Evolutionary conservation across 2,113 vertebrate genomes (phyloP).

Genomic region (Psammodynastes pulverulentus): DNA sequence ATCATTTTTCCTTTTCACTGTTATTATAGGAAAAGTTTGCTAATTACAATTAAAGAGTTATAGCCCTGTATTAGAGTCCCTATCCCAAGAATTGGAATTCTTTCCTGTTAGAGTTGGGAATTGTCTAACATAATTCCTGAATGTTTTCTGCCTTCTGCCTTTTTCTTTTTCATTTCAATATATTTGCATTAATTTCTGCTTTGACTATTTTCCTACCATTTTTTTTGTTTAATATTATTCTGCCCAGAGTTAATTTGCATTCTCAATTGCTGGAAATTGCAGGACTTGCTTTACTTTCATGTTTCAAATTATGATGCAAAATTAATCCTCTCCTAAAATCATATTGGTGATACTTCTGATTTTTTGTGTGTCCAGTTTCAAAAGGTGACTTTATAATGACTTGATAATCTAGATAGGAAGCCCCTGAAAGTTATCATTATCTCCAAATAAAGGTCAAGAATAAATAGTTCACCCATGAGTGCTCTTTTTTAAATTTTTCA

Average conservation of each 20-base stretch:
- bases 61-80: neutral
- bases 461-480: neutral
- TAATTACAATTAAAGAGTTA: neutral
- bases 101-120: neutral
- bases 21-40: neutral
- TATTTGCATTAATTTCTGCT: neutral
- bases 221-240: too few species aligned
- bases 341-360: neutral
- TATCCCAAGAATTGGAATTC: neutral
- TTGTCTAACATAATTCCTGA: neutral
- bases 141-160: neutral
- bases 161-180: neutral
- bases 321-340: neutral
- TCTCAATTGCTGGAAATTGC: neutral
- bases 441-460: neutral
- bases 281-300: neutral
- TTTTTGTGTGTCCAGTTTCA: neutral
- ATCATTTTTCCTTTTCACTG: neutral
- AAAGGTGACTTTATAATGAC: neutral
- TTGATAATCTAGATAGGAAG: neutral
- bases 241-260: neutral
- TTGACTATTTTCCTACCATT: neutral
- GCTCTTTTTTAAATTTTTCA: neutral
- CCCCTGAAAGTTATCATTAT: neutral
- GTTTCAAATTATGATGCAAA: neutral